A percentile compares a stretch with the other conserved stretches of the same genome.
phyloP scores from a whole-genome alignment of 2,888 invertebrate species.

The Iselma pallidipennis region DNA sequence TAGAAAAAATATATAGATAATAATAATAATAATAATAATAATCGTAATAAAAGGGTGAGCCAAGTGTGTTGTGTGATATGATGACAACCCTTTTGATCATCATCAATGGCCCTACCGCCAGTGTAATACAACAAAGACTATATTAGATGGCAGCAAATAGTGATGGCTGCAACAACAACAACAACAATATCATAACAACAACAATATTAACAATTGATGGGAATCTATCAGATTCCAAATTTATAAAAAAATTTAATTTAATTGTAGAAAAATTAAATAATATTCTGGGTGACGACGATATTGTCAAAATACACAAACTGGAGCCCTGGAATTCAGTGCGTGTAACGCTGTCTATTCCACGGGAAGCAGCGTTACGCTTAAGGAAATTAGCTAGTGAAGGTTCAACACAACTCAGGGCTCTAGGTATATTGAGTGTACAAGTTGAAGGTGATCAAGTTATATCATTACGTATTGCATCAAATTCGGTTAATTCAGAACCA shows the following conservation, averaged over 20 bases:
- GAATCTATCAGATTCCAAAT: slow-evolving; percentile 84
- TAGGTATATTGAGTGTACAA: slow-evolving; percentile 95
- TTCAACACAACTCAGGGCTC: slow-evolving; percentile 82
- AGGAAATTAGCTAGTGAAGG: slow-evolving; percentile 91
- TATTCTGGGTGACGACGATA: slow-evolving; percentile 61
- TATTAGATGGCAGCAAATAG: slow-evolving; percentile 79
- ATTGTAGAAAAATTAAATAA: slow-evolving; percentile 78
- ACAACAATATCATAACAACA: slow-evolving; percentile 54
- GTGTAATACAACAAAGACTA: slow-evolving; percentile 9
- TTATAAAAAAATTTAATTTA: slow-evolving; percentile 78
- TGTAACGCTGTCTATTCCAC: slow-evolving; percentile 96
- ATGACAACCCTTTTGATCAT: slow-evolving; percentile 2
- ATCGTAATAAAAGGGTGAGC: slow-evolving; percentile 18
- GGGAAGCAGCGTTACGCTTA: slow-evolving; percentile 90
- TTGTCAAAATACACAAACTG: slow-evolving; percentile 73
- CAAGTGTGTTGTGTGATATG: slow-evolving; percentile 20
- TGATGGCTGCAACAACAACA: slow-evolving; percentile 71
- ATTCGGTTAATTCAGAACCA: slow-evolving; percentile 67
- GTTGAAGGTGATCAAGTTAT: slow-evolving; percentile 86
- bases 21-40: neutral
- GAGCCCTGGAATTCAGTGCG: slow-evolving; percentile 99
- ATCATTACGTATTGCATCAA: slow-evolving; percentile 65
- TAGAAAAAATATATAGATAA: too few species aligned
- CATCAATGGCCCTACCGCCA: slow-evolving; percentile 19
- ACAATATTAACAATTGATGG: slow-evolving; percentile 92